phyloP scores from a whole-genome alignment of 2,797 vertebrate genomes.

The Apogon talboti region DNA sequence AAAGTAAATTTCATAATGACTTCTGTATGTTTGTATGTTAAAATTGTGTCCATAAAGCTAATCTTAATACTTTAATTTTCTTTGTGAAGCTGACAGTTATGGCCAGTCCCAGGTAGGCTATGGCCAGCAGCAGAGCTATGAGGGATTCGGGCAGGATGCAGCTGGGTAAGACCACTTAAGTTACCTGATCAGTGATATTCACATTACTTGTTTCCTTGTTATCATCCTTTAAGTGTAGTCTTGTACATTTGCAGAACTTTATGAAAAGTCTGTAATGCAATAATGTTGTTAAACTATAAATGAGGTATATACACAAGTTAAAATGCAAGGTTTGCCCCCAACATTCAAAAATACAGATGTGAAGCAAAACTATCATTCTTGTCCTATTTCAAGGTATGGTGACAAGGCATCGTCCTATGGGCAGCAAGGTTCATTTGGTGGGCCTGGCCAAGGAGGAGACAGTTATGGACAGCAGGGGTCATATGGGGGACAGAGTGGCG shows the following conservation, averaged over 20 bases:
- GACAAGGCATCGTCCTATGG: slow-evolving; percentile 73
- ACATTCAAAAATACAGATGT: no score
- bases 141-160: slow-evolving; percentile 73
- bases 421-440: slow-evolving; percentile 65
- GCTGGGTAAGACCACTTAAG: slow-evolving; percentile 70
- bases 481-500: slow-evolving; percentile 56
- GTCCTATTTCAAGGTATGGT: slow-evolving; percentile 63
- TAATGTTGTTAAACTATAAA: background rate
- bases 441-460: slow-evolving; percentile 62
- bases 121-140: slow-evolving; percentile 68
- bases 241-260: no score
- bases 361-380: background rate
- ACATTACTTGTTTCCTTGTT: background rate
- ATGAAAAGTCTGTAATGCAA: background rate
- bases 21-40: no score
- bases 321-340: no score
- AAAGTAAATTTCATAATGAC: no score
- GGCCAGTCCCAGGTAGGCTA: slow-evolving; percentile 68
- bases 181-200: background rate
- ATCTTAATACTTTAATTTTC: background rate
- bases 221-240: no score
- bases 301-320: no score
- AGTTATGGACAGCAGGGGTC: slow-evolving; percentile 70
- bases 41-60: no score
- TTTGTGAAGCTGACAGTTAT: slow-evolving; percentile 60